Base-by-base conservation (phyloP, 1,140 invertebrate species). In the Bicyclus anynana region DNA sequence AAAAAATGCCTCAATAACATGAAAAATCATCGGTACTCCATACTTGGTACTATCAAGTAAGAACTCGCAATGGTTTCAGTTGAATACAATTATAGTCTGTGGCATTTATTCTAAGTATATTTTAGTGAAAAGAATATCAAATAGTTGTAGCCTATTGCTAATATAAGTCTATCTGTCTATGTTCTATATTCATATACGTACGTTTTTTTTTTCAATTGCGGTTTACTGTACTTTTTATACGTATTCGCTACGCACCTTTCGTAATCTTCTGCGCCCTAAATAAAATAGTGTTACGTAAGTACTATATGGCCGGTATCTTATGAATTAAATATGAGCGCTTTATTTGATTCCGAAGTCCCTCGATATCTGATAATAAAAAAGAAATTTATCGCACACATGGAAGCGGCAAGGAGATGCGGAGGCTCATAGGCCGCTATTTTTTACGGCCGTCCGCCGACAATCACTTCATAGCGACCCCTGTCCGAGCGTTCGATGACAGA, bases 351-450 rank as follows among this genome's bases (percentile, higher is more conserved):
- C 82, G 74, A 74, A 80, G 83, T 85, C 85, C 85, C 83, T 84
- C 83, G 83, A 88, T 88, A 88, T 88, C 82, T 81, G 85, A 88
- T 88, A 88, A 88, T 88, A 88, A 88, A 88, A 87, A 88, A 85
- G 81, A 85, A 88, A 88, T 85, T 85, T 85, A 88, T 88, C 82
- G 83, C 75, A 74, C 80, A 81, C 83, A 85, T 71, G 71, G 69
- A 66, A 69, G 59, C 67, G 64, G 44, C 64, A 59, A 63, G 69
- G 59, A 65, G 72, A 69, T 62, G 72, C 67, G 68, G 71, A 66
- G 61, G 65, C 73, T 78, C 79, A 79, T 78, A 72, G 74, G 66
- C 73, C 72, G 79, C 80, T 86, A 84, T 86, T 84, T 88, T 84
- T 86, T 88, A 88, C 81, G 74, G 74, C 47, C 65, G 72, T 80